A percentile compares a stretch with the other conserved stretches of the same genome.
Conservation (phyloP, 2,888 invertebrate species). For the Aromia moschata region DNA sequence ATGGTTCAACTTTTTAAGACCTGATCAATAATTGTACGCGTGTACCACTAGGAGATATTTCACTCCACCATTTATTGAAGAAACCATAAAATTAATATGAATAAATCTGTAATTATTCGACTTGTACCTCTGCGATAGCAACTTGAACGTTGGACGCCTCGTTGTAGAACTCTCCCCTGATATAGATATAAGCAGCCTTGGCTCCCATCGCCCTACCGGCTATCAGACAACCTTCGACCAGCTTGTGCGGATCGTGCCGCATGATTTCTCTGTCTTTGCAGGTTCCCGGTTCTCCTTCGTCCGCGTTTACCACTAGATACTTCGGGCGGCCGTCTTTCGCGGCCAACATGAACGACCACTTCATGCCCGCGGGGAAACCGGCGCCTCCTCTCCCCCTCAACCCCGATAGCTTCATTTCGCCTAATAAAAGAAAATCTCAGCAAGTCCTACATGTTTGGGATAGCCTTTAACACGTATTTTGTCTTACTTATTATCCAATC, state of each 20-base stretch:
- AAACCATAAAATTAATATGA: too few relatives aligned
- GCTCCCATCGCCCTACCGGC: conserved; percentile 98
- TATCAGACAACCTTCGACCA: conserved; percentile 94
- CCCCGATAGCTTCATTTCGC: conserved; percentile 95
- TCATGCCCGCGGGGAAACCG: conserved; percentile 99
- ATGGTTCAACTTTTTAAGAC: too few relatives aligned
- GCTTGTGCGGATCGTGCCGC: conserved; percentile 98
- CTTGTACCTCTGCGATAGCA: conserved; percentile 90
- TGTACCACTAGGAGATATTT: too few relatives aligned
- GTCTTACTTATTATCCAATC: conserved; percentile 94
- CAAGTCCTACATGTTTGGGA: not conserved
- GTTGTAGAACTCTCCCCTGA: conserved; percentile 99
- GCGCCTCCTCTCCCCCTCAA: conserved; percentile 98
- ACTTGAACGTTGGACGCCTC: conserved; percentile 98
- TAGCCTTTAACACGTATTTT: not conserved
- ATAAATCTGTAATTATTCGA: too few relatives aligned
- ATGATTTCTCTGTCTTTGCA: conserved; percentile 99
- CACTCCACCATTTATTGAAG: too few relatives aligned
- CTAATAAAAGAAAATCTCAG: conserved; percentile 55
- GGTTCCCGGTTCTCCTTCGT: conserved; percentile 99
- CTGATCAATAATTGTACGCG: too few relatives aligned
- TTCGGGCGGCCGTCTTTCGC: conserved; percentile 96
- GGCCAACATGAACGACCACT: conserved; percentile 99
- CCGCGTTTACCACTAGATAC: conserved; percentile 98
- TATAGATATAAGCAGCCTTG: conserved; percentile 98